Evolutionary conservation across 2,888 invertebrate species (phyloP), one percentile per base, ranked within the genome.

Genomic region (Limenitis arthemis): DNA sequence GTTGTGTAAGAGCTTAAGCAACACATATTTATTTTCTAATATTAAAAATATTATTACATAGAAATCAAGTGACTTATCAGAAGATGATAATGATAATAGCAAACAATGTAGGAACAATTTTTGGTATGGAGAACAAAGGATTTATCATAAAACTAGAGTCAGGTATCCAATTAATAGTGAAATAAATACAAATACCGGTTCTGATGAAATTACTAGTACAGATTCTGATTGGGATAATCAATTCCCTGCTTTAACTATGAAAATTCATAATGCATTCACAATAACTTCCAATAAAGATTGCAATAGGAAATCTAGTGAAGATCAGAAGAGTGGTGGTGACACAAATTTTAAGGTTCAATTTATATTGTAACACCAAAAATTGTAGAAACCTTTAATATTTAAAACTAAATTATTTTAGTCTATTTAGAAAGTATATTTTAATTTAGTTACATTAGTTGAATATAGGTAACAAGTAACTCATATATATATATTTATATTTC

Each of bases 141-240:
- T 77, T 44, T 81, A 83, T 61, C 79, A 80, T 61, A 85, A 84
- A 69, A 77, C 72, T 53, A 84, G 76, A 76, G 56, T 64, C 32
- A 77, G 73, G 61, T 66, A 62, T 60, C 52, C 59, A 32, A 53
- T 59, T 47, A 59, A 61, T 8, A 37, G 30, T 48, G 43, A 52
- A 47, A 8, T 46, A 11, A 54, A 53, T 40, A 69, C 59, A 51
- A 58, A 60, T 48, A 74, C 75, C 54, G 77, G 75, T 36, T 79
- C 79, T 47, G 78, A 84, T 64, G 80, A 84, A 59, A 74, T 79
- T 53, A 74, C 82, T 47, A 79, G 75, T 58, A 77, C 75, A 36
- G 80, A 83, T 62, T 81, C 79, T 36, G 82, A 85, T 59, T 85
- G 82, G 82, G 84, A 86, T 49, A 77, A 72, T 44, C 79, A 84